Base-by-base conservation (phyloP, 2,888 invertebrate genomes). In the Drosophila niveifrons region DNA sequence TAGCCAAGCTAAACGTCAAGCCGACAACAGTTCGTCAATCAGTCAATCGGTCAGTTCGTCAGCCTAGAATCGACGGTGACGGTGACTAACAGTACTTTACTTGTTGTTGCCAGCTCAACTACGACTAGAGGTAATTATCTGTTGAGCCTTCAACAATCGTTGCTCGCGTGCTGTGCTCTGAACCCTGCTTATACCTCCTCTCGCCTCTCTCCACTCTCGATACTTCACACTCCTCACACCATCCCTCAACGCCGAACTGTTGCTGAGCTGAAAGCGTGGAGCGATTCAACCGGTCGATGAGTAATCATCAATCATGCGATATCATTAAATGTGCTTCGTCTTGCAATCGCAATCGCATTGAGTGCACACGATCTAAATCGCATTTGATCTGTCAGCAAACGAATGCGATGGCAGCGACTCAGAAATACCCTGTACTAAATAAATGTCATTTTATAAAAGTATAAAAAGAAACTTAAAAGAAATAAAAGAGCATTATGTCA, bases 221-320 rank as follows among this genome's bases (percentile, higher is more conserved):
- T n/a, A n/a, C n/a, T n/a, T n/a, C n/a, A n/a, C 2, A 6, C 36
- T 8, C 2, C 34, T 3, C 23, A n/a, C 11, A 18, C 46, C 29
- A 8, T 43, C 7, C 34, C 13, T 13, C 13, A 9, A 4, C 7
- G 46, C 11, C 31, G 56, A 51, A 34, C 58, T 63, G 52, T 64
- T 65, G 73, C 53, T 46, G 62, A 56, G 74, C 70, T 28, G 36
- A 36, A 43, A 69, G 76, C 68, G 71, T 61, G 18, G 53, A 47
- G 43, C 55, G 13, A 59, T 56, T 69, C 52, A 75, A 83, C 82
- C 84, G 84, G 87, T 87, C 87, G 88, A 89, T 88, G 88, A 89
- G 80, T 88, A 89, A 88, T 88, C 88, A 84, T 86, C 84, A 88
- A 89, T 89, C 88, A 88, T 82, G 75, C 81, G 81, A 86, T 88